Base-by-base conservation (phyloP, 2,797 vertebrate genomes). In the Lemur catta region DNA sequence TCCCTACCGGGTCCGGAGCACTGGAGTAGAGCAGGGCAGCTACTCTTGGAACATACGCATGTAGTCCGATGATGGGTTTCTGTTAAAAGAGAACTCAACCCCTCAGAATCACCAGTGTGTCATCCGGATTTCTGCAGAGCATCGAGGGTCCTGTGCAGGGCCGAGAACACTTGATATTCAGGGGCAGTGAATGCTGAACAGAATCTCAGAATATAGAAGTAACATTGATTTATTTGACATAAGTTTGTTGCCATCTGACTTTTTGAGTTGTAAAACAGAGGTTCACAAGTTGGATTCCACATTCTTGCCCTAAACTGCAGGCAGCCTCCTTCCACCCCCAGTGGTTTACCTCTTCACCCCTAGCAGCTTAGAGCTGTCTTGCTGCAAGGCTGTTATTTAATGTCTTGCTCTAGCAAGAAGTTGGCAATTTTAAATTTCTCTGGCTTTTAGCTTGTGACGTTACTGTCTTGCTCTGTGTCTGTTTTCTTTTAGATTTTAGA, bases 361-460 rank as follows among this genome's bases (percentile, higher is more conserved):
- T 79, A 87, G 91, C 95, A 97, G 94, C 93, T 89, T 52, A n/a
- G 38, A 96, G 89, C 52, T 65, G 92, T 72, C 81, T 85, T 86
- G 72, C 82, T 89, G 84, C 52, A 91, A 78, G 61, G 91, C 92
- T 95, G 92, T 55, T 88, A 91, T 93, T 93, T 96, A 97, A 85
- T 92, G 96, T 87, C 82, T 96, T 76, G 14, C 35, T 97, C 90
- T 97, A 95, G 93, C n/a, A 84, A 95, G 93, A 84, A 97, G 89
- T 57, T 61, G 91, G 95, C 97, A 94, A 98, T 98, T 98, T 97
- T 92, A 86, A 92, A 92, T 96, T 98, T 96, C 93, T 98, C 94
- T 74, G 81, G 87, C 87, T 98, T 97, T 97, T 95, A 97, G 94
- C 90, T 18, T 91, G 91, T 96, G 93, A 94, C 0, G 0, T 91